Conservation (phyloP, 2,113 vertebrate genomes). For the Cephalopholis sonnerati region DNA sequence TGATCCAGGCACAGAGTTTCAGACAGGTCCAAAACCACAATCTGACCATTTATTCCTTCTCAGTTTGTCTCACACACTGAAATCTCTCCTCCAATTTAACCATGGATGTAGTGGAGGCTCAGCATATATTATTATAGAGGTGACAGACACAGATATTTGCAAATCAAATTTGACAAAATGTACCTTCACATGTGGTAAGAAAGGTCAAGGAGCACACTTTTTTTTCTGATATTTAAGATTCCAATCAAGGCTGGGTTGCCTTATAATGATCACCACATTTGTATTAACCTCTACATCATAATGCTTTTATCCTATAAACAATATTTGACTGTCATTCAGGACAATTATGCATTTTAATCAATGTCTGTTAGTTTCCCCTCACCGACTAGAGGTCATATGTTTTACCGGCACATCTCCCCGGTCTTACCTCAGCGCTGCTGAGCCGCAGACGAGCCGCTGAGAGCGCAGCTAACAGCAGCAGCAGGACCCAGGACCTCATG, state of each 20-base stretch:
- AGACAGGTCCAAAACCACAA: neutral
- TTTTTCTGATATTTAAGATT: neutral
- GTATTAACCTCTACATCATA: neutral
- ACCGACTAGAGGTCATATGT: constrained; percentile 28
- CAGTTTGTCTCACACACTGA: neutral
- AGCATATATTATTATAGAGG: neutral
- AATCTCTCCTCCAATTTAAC: neutral
- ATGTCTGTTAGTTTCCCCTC: neutral
- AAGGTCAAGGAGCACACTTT: neutral
- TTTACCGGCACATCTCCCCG: neutral
- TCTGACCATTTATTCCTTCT: neutral
- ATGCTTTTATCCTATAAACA: neutral
- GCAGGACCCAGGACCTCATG: constrained; percentile 84
- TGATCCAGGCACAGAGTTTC: neutral
- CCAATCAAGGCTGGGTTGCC: neutral
- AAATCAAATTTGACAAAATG: neutral
- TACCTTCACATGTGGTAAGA: too few species aligned
- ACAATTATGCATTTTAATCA: neutral
- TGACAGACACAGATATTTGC: neutral
- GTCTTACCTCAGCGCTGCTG: constrained; percentile 82
- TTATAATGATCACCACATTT: neutral
- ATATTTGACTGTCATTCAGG: neutral
- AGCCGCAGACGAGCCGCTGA: constrained; percentile 74
- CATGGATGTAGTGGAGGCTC: neutral
- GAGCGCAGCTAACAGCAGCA: constrained; percentile 80